Evolutionary conservation across 2,888 invertebrate genomes (phyloP).

Genomic region (Acleris holmiana): DNA sequence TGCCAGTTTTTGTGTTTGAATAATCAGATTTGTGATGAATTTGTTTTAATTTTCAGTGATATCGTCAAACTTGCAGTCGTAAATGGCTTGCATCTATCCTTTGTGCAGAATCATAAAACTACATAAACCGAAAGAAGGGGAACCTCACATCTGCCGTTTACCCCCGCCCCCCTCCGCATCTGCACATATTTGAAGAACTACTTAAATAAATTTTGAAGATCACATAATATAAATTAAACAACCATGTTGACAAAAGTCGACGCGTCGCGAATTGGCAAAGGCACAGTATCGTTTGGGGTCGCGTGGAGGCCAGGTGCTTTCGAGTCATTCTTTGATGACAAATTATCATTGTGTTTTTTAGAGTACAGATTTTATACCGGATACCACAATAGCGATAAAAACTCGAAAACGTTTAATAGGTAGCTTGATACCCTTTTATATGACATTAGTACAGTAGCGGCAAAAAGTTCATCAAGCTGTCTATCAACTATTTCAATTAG

Average conservation of each 20-base stretch:
- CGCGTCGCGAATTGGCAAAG: slow-evolving; percentile 72
- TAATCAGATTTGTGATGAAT: slow-evolving; percentile 23
- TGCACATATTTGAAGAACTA: slow-evolving; percentile 79
- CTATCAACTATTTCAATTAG: no score
- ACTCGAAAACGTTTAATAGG: slow-evolving; percentile 57
- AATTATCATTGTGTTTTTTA: slow-evolving; percentile 77
- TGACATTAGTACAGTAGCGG: background rate
- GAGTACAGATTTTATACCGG: slow-evolving; percentile 53
- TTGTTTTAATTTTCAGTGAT: slow-evolving; percentile 14
- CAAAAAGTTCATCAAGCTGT: background rate
- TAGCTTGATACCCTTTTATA: slow-evolving; percentile 10
- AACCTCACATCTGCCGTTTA: slow-evolving; percentile 64
- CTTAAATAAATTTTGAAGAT: slow-evolving; percentile 79
- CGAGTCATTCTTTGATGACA: slow-evolving; percentile 72
- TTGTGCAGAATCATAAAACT: slow-evolving; percentile 51
- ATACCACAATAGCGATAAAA: slow-evolving; percentile 63
- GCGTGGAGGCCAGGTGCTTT: slow-evolving; percentile 74
- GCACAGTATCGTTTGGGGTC: slow-evolving; percentile 59
- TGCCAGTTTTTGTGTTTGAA: slow-evolving; percentile 11
- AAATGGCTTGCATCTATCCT: slow-evolving; percentile 43
- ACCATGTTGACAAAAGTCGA: slow-evolving; percentile 74
- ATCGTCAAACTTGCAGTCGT: slow-evolving; percentile 9
- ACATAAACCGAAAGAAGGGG: slow-evolving; percentile 60
- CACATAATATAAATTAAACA: slow-evolving; percentile 83
- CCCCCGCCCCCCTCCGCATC: slow-evolving; percentile 67